Evolutionary conservation across 2,797 vertebrate species (phyloP).

Genomic region (Ficedula albicollis): DNA sequence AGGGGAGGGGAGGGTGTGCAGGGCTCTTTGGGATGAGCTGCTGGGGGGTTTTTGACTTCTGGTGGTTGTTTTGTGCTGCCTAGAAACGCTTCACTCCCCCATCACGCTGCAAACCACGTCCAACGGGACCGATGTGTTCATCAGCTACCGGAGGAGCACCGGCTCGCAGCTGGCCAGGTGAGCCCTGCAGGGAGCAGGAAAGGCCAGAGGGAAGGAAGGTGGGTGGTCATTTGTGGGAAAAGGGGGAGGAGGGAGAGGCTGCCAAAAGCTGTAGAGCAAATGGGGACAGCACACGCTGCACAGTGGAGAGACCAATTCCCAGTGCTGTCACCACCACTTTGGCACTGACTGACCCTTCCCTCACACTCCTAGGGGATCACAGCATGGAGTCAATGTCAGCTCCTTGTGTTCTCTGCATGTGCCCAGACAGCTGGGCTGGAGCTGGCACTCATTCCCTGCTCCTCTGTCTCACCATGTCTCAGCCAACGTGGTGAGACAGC

Average conservation of each 20-base stretch:
- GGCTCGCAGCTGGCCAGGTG: constrained; percentile 98
- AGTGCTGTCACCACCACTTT: background rate
- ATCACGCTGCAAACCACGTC: constrained; percentile 75
- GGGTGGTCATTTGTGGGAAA: background rate
- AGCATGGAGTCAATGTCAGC: background rate
- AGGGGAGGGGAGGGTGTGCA: fast-evolving
- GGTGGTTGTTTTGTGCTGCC: background rate
- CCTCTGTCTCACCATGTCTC: background rate
- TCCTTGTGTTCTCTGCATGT: fast-evolving
- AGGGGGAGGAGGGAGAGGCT: background rate
- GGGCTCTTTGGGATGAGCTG: background rate
- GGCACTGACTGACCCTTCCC: background rate
- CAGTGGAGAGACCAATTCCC: background rate
- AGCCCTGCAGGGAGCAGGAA: fast-evolving
- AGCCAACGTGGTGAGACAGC: background rate
- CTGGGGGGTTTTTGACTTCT: background rate
- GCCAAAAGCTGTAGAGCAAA: background rate
- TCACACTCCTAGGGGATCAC: fast-evolving
- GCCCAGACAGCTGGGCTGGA: background rate
- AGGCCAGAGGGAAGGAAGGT: background rate
- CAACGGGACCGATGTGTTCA: constrained; percentile 90
- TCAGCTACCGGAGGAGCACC: constrained; percentile 93
- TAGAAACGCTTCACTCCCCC: constrained; percentile 80
- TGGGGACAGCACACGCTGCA: fast-evolving
- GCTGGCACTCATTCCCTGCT: background rate